These are phyloP conservation scores for Agriopis aurantiaria DNA, from an alignment of 2,888 invertebrate species.

Conservation along the genomic window DNA sequence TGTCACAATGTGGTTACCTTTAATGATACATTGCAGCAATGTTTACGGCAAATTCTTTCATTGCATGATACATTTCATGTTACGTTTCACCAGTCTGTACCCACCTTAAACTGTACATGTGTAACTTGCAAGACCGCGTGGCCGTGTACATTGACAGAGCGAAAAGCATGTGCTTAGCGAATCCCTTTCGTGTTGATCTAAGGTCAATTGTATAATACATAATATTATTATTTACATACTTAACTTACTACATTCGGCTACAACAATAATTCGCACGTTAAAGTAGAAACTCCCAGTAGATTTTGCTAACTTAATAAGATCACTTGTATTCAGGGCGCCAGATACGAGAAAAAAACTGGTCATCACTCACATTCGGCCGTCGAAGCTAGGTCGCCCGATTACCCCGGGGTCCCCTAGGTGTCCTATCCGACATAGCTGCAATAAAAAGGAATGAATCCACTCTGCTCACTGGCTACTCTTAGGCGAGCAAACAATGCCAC, in stretches of 20 bases:
- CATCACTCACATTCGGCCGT: conserved; percentile 31
- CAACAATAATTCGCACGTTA: not conserved
- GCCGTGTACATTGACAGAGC: too few relatives aligned
- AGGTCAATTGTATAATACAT: too few relatives aligned
- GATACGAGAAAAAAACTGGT: conserved; percentile 11
- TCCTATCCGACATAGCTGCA: conserved; percentile 45
- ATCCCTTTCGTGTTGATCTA: too few relatives aligned
- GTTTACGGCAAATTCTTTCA: too few relatives aligned
- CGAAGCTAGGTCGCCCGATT: conserved; percentile 58
- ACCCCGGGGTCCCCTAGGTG: conserved; percentile 59
- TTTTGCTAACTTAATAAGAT: conserved; percentile 13
- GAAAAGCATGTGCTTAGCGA: too few relatives aligned
- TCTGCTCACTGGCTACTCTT: conserved; percentile 30
- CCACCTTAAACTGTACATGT: too few relatives aligned
- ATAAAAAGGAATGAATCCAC: conserved; percentile 50
- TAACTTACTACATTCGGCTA: not conserved
- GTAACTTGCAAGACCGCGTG: too few relatives aligned
- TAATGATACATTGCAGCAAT: too few relatives aligned
- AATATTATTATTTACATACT: too few relatives aligned
- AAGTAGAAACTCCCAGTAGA: not conserved
- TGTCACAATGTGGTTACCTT: too few relatives aligned
- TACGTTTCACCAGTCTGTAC: too few relatives aligned
- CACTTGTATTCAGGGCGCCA: conserved; percentile 13
- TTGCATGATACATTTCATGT: too few relatives aligned
- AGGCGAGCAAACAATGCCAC: not conserved